Percentiles rank a stretch among this genome's conserved stretches.
Conservation (phyloP, 2,113 vertebrate species). For the Rhinogobius similis region DNA sequence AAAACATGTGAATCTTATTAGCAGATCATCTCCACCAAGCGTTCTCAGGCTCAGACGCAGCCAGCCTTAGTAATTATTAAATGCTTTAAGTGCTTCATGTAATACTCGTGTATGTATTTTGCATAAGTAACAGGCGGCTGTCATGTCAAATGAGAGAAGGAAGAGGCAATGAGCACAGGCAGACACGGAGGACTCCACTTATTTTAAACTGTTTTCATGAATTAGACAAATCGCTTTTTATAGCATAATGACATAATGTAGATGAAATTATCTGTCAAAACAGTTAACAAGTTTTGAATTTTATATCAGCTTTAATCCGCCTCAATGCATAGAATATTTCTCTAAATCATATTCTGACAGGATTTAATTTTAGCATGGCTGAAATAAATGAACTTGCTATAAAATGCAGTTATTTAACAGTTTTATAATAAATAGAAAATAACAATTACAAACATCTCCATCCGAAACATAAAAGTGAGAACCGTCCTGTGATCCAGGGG, state of each 20-base stretch:
- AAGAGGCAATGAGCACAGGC: slow-evolving; percentile 24
- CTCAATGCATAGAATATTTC: neutral
- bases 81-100: slow-evolving; percentile 77
- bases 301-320: neutral
- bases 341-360: no score
- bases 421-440: neutral
- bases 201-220: neutral
- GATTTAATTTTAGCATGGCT: neutral
- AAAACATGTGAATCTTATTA: slow-evolving; percentile 73
- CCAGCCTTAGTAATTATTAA: slow-evolving; percentile 79
- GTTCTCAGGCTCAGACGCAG: slow-evolving; percentile 60
- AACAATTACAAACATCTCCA: neutral
- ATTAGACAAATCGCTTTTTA: neutral
- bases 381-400: neutral
- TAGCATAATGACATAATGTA: neutral
- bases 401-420: neutral
- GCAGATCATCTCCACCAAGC: slow-evolving; percentile 61
- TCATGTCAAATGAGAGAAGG: slow-evolving; percentile 46
- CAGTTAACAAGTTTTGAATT: neutral
- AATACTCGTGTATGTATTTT: slow-evolving; percentile 78
- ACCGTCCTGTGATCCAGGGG: neutral
- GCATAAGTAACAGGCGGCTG: slow-evolving; percentile 70
- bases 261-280: neutral
- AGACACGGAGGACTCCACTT: slow-evolving; percentile 22
- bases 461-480: no score